Base-by-base conservation (phyloP, 2,797 vertebrate genomes). In the Arctocebus calabarensis region DNA sequence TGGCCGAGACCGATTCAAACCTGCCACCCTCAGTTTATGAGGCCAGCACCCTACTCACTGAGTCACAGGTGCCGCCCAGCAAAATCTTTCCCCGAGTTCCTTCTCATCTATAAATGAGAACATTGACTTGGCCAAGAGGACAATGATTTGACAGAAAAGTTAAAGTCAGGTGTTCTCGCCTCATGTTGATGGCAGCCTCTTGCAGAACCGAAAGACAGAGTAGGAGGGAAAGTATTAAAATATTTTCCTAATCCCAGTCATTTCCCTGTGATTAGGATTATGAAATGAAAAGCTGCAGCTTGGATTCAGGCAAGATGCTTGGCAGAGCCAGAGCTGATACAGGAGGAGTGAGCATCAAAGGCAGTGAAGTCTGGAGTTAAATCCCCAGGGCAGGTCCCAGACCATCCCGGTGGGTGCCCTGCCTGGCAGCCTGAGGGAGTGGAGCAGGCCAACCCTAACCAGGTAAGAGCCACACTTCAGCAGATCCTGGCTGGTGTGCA, bases 221-320 rank as follows among this genome's bases (percentile, higher is more conserved):
- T n/a, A 45, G 2, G 52, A 87, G 32, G 64, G 25, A 83, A 40
- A n/a, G 22, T 22, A 23, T 86, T 81, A 34, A 79, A 66, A 29
- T 32, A 59, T 29, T 81, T 95, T 74, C 71, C 90, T 87, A 73
- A 92, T 40, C 78, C 75, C 48, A 70, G 52, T 20, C 84, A 77
- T 34, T 86, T 92, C 59, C 83, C 22, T 34, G 32, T 68, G 84
- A 87, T 93, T 89, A 77, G 66, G 89, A 89, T 95, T 91, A 87
- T 25, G 87, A 77, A 77, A 83, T 55, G 59, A 84, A 90, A 95
- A 79, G 19, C 73, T 64, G 16, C 77, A 37, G 12, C 43, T 73
- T 62, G 86, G 59, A 34, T 34, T 52, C 0, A 1, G 71, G n/a
- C 55, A 23, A 0, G 70, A 78, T 19, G n/a, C 40, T 62, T 29